Evolutionary conservation across 1,140 invertebrate species (phyloP).

Genomic region (Eupristina koningsbergeri): DNA sequence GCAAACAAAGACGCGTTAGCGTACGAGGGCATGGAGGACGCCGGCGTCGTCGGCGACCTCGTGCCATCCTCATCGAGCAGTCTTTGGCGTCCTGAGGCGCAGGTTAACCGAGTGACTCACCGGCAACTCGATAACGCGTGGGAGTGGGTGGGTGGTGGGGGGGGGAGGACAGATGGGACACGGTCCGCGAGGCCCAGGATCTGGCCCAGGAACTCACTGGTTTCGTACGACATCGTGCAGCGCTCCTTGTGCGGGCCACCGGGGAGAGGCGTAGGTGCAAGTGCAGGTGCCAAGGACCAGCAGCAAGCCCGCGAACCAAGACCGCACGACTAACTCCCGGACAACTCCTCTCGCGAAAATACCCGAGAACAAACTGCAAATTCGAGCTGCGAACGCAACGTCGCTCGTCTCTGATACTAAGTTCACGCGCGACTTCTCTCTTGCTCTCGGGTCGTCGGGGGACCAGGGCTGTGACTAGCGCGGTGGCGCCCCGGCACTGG

Average conservation of each 20-base stretch:
- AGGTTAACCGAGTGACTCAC: not conserved
- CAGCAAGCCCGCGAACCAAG: not conserved
- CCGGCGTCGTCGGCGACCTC: not conserved
- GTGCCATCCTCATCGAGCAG: not conserved
- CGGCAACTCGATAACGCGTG: not conserved
- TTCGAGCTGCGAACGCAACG: not conserved
- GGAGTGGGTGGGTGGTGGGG: not conserved
- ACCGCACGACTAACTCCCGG: conserved; percentile 2
- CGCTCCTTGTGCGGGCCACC: not conserved
- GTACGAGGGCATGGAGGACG: too few species aligned
- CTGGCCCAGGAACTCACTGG: conserved; percentile 31
- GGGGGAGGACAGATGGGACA: too few species aligned
- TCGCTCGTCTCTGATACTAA: not conserved
- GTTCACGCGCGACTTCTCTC: not conserved
- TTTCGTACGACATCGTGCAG: conserved; percentile 46
- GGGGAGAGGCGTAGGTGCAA: not conserved
- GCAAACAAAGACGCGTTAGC: not conserved
- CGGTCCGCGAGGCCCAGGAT: too few species aligned
- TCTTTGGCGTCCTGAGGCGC: not conserved
- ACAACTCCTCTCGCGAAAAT: conserved; percentile 32
- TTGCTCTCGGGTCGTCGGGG: not conserved
- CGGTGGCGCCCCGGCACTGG: not conserved
- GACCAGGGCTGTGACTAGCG: not conserved
- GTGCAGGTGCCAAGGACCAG: not conserved
- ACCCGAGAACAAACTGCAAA: conserved; percentile 30